Evolutionary conservation across 2,888 invertebrate species (phyloP), one percentile per base, ranked within the genome.

Genomic region (Epirrhoe alternata): DNA sequence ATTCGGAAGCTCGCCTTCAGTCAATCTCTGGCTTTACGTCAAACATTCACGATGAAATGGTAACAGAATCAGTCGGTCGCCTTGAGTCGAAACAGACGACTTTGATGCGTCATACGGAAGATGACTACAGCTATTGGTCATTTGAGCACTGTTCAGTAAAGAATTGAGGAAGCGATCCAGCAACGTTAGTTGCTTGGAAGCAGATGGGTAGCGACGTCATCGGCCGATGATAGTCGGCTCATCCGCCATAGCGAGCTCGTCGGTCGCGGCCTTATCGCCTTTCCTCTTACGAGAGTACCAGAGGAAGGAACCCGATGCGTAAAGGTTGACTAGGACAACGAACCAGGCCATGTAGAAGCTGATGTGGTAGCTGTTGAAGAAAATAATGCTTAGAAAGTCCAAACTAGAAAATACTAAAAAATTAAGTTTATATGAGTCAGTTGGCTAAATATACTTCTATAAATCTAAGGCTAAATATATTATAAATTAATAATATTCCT

Each of bases 201-300:
- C 73, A 58, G 57, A 45, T 59, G 33, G 76, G 64, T 74, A 74
- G 77, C 75, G 77, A 75, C 85, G 92, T 94, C 93, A 95, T 94
- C 95, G 94, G 77, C 95, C 95, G 71, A 97, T 96, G 80, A 96
- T 96, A 50, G 97, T 96, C 0, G 97, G 97, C 79, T 97, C 97
- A 77, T 98, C 97, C 5, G 96, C 97, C 95, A 96, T 96, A 0
- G 96, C 97, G 49, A 97, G 92, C 81, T 97, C 97, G 72, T 97
- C 97, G n/a, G 95, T 96, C 5, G 96, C 96, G 0, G 97, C 97
- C 78, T 97, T 96, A 74, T 96, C 95, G 0, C 97, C 96, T 93
- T 98, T 98, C 86, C 96, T 95, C 85, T 98, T 98, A 65, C 96
- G 95, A 0, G 97, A 97, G 83, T 96, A 97, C 88, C 97, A 94